Base-by-base conservation (phyloP, 2,113 vertebrate species). In the Plecotus auritus region DNA sequence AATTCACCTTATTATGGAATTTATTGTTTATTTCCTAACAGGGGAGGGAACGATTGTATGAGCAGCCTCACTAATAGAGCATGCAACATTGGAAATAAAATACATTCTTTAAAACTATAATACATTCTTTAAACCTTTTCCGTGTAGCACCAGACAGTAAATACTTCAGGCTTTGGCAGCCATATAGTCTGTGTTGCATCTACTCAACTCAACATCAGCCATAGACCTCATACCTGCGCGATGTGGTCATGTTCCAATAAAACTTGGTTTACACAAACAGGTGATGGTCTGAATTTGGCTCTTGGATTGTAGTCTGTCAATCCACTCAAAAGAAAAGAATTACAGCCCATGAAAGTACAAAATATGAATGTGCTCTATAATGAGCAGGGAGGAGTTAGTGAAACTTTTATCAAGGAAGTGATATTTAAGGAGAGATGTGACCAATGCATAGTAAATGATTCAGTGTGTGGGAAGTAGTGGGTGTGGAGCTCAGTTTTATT, bases 91-190 rank as follows among this genome's bases (percentile, higher is more conserved):
- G 37, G 51, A 66, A 88, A 32, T 23, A 78, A 88, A 90, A 32
- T 32, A 47, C 32, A 45, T 45, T 95, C 2, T 73, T 47, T 72
- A 92, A 89, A 69, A 61, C 23, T 23, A 78, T 86, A 92, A n/a
- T 32, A 49, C 32, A 40, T n/a, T 96, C 4, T 73, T 54, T 66
- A 92, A 64, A 32, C 6, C 30, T 72, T 45, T 70, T 32, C 47
- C 28, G 26, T 49, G n/a, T 85, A 78, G 12, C 23, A 17, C 5
- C n/a, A 61, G 37, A n/a, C 17, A 85, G 12, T 77, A 84, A 84
- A 87, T 67, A 61, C 74, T 40, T 93, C 10, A 7, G 32, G 5
- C 10, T 70, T 84, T 72, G 0, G 12, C 6, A 28, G 3, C 37
- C 6, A n/a, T 4, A 9, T 2, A 30, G 2, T n/a, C 66, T 49